Evolutionary conservation across 2,888 invertebrate genomes (phyloP).

Genomic region (Miltochrista miniata): DNA sequence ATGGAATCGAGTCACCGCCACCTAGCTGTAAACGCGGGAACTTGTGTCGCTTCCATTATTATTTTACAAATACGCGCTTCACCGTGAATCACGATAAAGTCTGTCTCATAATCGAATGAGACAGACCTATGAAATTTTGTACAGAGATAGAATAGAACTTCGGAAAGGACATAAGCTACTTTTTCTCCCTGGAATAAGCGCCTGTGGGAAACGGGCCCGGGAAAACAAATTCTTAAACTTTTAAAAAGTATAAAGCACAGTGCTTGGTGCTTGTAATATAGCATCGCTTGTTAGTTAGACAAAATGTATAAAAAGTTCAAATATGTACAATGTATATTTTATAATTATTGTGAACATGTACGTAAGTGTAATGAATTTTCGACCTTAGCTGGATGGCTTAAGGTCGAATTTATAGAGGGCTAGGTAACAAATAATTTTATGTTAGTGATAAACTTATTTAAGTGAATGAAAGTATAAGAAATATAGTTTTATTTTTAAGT

Average conservation of each 20-base stretch:
- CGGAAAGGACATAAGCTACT: too few relatives aligned
- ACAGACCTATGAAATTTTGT: too few relatives aligned
- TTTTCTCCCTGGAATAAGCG: too few relatives aligned
- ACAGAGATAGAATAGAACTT: too few relatives aligned
- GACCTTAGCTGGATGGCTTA: slow-evolving; percentile 18
- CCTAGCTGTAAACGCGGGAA: too few relatives aligned
- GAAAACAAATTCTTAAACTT: too few relatives aligned
- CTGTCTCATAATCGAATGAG: too few relatives aligned
- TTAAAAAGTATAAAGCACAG: slow-evolving; percentile 8
- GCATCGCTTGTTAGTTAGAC: slow-evolving; percentile 30
- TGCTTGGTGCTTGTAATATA: slow-evolving; percentile 37
- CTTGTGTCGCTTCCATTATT: too few relatives aligned
- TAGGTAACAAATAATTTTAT: slow-evolving; percentile 22
- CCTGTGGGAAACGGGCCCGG: too few relatives aligned
- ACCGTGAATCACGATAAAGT: too few relatives aligned
- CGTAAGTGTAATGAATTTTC: slow-evolving; percentile 11
- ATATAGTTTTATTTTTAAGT: slow-evolving; percentile 13
- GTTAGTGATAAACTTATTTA: slow-evolving; percentile 34
- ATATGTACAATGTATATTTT: slow-evolving; percentile 19
- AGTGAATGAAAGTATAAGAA: slow-evolving; percentile 2
- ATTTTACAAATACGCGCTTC: too few relatives aligned
- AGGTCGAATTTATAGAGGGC: slow-evolving; percentile 16
- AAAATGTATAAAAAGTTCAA: slow-evolving; percentile 30
- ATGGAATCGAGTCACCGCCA: too few relatives aligned
- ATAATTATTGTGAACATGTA: not conserved